phyloP scores from a whole-genome alignment of 2,797 vertebrate genomes.

The Sebastes melanostomus region DNA sequence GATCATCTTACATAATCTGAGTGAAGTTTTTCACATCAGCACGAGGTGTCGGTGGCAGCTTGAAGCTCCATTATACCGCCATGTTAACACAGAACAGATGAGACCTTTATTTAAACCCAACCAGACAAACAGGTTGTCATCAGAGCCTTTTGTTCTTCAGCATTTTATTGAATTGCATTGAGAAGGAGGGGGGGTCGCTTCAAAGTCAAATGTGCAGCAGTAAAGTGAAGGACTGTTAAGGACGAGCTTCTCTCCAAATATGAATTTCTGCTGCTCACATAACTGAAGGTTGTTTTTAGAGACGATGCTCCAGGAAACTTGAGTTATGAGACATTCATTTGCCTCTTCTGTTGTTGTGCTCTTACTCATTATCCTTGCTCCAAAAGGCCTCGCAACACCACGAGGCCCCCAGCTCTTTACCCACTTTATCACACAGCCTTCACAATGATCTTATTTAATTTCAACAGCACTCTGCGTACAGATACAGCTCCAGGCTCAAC shows the following conservation, averaged over 20 bases:
- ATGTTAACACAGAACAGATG: background rate
- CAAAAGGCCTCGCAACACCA: background rate
- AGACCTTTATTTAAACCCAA: background rate
- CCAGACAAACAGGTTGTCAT: background rate
- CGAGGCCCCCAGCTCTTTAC: conserved; percentile 16
- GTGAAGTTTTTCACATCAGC: background rate
- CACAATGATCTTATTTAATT: background rate
- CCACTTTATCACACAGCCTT: conserved; percentile 21
- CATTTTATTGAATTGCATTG: background rate
- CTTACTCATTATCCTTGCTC: conserved; percentile 29
- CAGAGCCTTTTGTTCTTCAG: background rate
- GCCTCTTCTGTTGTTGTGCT: conserved; percentile 21
- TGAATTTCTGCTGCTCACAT: background rate
- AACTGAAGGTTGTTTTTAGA: conserved; percentile 7
- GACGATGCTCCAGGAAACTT: conserved; percentile 30
- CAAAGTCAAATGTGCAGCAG: conserved; percentile 17
- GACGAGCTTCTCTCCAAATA: background rate
- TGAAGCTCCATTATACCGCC: background rate
- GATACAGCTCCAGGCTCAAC: background rate
- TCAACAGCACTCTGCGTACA: background rate
- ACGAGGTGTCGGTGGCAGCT: background rate
- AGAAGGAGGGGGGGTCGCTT: background rate
- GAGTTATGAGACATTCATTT: conserved; percentile 36
- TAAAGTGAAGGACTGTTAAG: background rate
- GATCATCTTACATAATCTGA: background rate